phyloP scores from a whole-genome alignment of 2,888 invertebrate species.

The Synanthedon myopaeformis region DNA sequence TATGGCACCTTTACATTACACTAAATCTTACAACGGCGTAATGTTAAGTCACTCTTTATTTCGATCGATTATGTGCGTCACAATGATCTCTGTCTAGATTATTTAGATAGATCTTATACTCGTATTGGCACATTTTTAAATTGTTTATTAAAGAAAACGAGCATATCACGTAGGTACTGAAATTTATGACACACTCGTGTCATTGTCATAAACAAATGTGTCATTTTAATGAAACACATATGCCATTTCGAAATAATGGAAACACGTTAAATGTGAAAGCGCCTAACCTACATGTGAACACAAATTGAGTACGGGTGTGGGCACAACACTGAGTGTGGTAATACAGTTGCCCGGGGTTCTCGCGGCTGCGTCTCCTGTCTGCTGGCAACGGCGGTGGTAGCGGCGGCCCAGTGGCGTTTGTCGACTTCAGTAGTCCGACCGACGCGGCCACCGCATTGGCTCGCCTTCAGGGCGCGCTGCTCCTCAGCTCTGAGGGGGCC shows the following conservation, averaged over 20 bases:
- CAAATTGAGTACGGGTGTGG: slow-evolving; percentile 39
- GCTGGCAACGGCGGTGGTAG: slow-evolving; percentile 76
- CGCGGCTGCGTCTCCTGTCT: slow-evolving; percentile 95
- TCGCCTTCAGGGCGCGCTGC: slow-evolving; percentile 94
- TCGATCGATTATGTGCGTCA: no score
- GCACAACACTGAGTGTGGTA: slow-evolving; percentile 54
- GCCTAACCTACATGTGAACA: no score
- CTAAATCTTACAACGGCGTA: neutral
- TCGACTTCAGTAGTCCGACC: slow-evolving; percentile 94
- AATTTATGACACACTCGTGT: no score
- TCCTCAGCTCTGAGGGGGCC: slow-evolving; percentile 96
- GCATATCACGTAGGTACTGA: no score
- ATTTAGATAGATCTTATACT: no score
- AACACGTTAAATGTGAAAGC: no score
- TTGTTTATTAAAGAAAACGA: no score
- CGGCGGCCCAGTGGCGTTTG: slow-evolving; percentile 91
- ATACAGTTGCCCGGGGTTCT: slow-evolving; percentile 97
- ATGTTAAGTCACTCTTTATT: neutral
- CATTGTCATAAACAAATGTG: no score
- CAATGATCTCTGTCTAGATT: no score
- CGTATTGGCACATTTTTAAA: no score
- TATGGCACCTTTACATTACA: slow-evolving; percentile 13
- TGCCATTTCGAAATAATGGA: no score
- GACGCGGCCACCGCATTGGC: slow-evolving; percentile 94
- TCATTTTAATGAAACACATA: no score